Evolutionary conservation across 2,113 vertebrate genomes (phyloP).

Genomic region (Salvelinus sp.): DNA sequence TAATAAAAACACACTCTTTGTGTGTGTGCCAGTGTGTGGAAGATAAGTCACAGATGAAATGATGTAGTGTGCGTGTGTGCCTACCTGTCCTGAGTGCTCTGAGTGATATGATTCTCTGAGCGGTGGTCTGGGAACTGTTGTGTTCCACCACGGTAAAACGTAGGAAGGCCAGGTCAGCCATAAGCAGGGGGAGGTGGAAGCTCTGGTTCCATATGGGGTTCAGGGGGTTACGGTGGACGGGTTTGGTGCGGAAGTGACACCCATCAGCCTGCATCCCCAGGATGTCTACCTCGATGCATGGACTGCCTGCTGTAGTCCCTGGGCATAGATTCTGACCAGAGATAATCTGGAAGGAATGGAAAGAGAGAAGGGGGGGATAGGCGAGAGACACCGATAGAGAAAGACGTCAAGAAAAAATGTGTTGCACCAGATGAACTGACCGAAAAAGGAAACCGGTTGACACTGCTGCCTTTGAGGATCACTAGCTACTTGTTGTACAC

Average conservation of each 20-base stretch:
- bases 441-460: too few relatives aligned
- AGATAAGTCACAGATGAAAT: too few relatives aligned
- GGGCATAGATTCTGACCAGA: slow-evolving; percentile 97
- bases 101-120: slow-evolving; percentile 91
- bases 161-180: slow-evolving; percentile 90
- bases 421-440: too few relatives aligned
- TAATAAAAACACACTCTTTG: too few relatives aligned
- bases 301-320: slow-evolving; percentile 86
- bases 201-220: slow-evolving; percentile 98
- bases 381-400: neutral
- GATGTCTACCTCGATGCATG: slow-evolving; percentile 92
- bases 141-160: slow-evolving; percentile 94
- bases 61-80: too few relatives aligned
- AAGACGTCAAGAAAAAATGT: too few relatives aligned
- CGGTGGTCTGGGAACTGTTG: slow-evolving; percentile 90
- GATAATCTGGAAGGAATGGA: slow-evolving; percentile 80
- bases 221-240: slow-evolving; percentile 95
- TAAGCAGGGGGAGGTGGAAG: slow-evolving; percentile 89
- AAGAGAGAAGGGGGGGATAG: too few relatives aligned
- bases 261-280: slow-evolving; percentile 89
- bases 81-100: slow-evolving; percentile 88
- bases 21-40: too few relatives aligned
- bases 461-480: too few relatives aligned
- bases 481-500: too few relatives aligned
- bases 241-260: slow-evolving; percentile 96